Conservation (phyloP, 2,113 vertebrate genomes). For the Lipophrys pholis region DNA sequence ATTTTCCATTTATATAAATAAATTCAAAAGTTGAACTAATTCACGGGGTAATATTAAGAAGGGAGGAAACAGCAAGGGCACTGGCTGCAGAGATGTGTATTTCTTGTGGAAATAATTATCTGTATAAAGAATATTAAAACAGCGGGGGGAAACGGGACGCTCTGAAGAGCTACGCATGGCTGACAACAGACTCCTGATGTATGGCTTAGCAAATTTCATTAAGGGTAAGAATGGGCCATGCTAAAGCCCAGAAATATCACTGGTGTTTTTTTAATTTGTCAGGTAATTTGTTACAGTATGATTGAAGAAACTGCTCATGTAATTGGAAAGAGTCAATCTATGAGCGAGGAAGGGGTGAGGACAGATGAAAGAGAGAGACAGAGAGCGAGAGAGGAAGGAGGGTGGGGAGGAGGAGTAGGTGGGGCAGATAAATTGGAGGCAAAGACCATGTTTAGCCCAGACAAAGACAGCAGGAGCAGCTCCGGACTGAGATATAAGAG, state of each 20-base stretch:
- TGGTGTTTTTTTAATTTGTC: constrained; percentile 80
- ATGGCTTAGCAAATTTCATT: constrained; percentile 81
- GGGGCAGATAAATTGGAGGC: constrained; percentile 46
- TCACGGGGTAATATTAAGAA: constrained; percentile 38
- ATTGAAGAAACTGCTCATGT: constrained; percentile 80
- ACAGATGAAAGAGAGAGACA: constrained; percentile 38
- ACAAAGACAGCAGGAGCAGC: constrained; percentile 30
- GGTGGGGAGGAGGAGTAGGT: constrained; percentile 10
- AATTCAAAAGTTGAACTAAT: constrained; percentile 50
- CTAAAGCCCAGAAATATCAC: constrained; percentile 75
- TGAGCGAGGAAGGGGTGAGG: constrained; percentile 46
- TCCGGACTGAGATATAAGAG: constrained; percentile 26
- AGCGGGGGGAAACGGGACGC: constrained; percentile 57
- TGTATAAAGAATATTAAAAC: constrained; percentile 72
- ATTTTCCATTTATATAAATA: constrained; percentile 26
- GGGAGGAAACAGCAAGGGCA: constrained; percentile 18
- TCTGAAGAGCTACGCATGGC: constrained; percentile 36
- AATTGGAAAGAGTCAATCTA: constrained; percentile 82
- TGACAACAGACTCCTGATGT: constrained; percentile 76
- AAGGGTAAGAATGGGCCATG: constrained; percentile 66
- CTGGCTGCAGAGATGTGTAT: constrained; percentile 29
- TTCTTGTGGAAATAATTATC: constrained; percentile 75
- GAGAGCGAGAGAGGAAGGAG: constrained; percentile 13
- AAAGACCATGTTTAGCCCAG: constrained; percentile 40
- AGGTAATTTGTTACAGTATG: constrained; percentile 80